These are phyloP conservation scores for Cantharis flavilabris DNA, from an alignment of 2,888 invertebrate species.

Conservation along the genomic window DNA sequence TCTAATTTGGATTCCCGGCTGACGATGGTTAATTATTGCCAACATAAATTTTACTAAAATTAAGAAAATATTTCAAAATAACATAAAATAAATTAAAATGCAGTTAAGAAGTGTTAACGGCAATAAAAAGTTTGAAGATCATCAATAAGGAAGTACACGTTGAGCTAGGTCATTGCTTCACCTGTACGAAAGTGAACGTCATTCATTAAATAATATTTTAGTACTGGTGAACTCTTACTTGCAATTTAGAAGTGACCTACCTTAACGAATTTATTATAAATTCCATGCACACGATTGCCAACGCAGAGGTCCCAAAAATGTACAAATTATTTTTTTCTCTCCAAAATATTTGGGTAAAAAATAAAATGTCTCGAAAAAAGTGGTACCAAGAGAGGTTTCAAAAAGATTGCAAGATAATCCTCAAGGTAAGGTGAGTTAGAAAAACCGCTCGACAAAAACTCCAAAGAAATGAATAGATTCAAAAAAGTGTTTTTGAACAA, in stretches of 20 bases:
- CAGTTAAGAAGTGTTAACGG: not conserved
- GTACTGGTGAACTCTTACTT: not conserved
- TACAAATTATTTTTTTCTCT: not conserved
- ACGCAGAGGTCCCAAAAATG: not conserved
- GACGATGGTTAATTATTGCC: not conserved
- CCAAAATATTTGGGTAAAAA: too few species aligned
- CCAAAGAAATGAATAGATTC: not conserved
- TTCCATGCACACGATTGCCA: not conserved
- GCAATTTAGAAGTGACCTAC: not conserved
- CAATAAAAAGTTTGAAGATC: not conserved
- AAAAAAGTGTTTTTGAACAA: not conserved
- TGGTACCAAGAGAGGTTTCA: not conserved
- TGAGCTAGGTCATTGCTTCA: not conserved
- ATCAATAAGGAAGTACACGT: not conserved
- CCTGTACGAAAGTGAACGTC: not conserved
- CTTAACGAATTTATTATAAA: not conserved
- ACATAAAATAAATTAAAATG: not conserved
- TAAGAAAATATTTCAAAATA: not conserved
- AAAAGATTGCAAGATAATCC: not conserved
- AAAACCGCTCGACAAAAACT: not conserved
- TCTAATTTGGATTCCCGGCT: not conserved
- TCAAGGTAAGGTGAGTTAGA: not conserved
- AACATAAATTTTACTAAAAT: not conserved
- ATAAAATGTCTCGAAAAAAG: not conserved
- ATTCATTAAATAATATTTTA: not conserved